These are phyloP conservation scores for Pseudoatta argentina DNA, from an alignment of 1,140 invertebrate species.

Conservation along the genomic window DNA sequence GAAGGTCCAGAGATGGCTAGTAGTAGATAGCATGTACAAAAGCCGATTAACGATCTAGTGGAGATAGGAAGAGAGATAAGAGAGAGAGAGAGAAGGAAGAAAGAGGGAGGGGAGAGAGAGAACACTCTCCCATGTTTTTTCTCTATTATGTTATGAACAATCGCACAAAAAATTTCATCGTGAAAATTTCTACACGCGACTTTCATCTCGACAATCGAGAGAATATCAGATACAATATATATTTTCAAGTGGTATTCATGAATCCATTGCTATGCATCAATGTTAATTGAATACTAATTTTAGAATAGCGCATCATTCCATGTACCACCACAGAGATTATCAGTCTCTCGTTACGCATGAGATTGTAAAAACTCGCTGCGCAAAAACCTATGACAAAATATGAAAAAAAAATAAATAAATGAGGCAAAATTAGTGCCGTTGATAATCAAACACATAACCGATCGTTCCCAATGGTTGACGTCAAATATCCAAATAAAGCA, in stretches of 20 bases:
- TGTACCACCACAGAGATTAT: neutral
- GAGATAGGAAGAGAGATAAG: neutral
- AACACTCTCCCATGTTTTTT: neutral
- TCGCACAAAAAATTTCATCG: neutral
- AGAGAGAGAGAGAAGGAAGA: neutral
- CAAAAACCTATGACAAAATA: neutral
- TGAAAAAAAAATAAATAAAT: neutral
- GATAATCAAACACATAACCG: neutral
- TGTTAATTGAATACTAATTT: constrained; percentile 31
- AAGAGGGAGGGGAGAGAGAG: neutral
- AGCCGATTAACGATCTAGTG: constrained; percentile 17
- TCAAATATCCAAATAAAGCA: constrained; percentile 10
- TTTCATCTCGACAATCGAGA: neutral
- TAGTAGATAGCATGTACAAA: constrained; percentile 22
- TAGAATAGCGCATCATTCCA: neutral
- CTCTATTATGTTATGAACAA: neutral
- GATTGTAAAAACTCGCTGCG: neutral
- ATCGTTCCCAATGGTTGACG: neutral
- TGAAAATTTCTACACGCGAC: constrained; percentile 12
- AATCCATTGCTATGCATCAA: constrained; percentile 5
- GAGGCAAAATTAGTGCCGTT: neutral
- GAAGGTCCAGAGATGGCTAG: neutral
- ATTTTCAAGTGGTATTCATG: neutral
- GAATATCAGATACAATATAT: neutral
- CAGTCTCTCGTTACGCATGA: neutral